Conservation (phyloP, 1,140 invertebrate species). For the Tenebrio molitor region DNA sequence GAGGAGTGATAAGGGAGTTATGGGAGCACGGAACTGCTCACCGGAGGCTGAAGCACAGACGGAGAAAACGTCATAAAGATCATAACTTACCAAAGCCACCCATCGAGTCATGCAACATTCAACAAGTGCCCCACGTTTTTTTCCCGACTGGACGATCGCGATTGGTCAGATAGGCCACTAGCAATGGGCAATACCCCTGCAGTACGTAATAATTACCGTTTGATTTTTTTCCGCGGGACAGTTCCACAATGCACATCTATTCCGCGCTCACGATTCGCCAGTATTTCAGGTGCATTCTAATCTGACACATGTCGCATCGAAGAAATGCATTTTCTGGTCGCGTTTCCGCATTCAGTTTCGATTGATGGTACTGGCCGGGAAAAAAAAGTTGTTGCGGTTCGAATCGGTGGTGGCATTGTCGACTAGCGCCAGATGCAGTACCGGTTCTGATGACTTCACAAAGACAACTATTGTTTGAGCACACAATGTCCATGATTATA, state of each 20-base stretch:
- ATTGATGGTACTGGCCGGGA: background rate
- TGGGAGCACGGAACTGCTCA: constrained; percentile 16
- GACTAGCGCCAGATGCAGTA: constrained; percentile 3
- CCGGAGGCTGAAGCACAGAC: constrained; percentile 27
- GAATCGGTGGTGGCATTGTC: background rate
- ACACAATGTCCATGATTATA: constrained; percentile 1
- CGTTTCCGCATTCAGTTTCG: background rate
- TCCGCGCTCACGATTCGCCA: constrained; percentile 11
- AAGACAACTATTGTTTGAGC: constrained; percentile 3
- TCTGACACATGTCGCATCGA: constrained; percentile 45
- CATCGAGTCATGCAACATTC: constrained; percentile 54
- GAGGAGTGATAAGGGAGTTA: constrained; percentile 30
- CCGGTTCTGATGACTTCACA: background rate
- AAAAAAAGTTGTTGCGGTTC: background rate
- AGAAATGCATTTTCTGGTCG: constrained; percentile 32
- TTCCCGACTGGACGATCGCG: constrained; percentile 37
- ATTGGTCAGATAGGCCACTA: background rate
- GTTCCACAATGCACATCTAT: constrained; percentile 40
- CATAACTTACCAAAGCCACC: constrained; percentile 53
- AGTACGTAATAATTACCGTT: constrained; percentile 37
- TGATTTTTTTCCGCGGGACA: constrained; percentile 48
- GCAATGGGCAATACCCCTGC: constrained; percentile 41
- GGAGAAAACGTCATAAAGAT: constrained; percentile 51
- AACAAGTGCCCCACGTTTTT: constrained; percentile 48
- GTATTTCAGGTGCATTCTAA: constrained; percentile 43